phyloP scores from a whole-genome alignment of 1,140 invertebrate species.

The Lycorma delicatula region DNA sequence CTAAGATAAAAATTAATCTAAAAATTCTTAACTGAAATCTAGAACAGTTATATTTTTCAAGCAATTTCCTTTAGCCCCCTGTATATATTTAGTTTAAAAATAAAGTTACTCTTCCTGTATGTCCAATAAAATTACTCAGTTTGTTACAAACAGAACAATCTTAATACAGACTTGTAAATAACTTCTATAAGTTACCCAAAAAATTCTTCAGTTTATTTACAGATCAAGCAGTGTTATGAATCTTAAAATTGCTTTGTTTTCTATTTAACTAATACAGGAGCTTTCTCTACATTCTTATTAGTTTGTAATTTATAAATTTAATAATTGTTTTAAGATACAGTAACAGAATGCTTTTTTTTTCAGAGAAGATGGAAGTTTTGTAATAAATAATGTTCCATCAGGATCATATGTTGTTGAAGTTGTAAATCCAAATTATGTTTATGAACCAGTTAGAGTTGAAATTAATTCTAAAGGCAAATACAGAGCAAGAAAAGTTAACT shows the following conservation, averaged over 20 bases:
- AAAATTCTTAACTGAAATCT: too few relatives aligned
- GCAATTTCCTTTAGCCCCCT: too few relatives aligned
- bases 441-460: constrained; percentile 87
- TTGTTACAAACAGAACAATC: background rate
- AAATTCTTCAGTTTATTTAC: background rate
- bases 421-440: constrained; percentile 80
- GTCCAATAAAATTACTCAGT: background rate
- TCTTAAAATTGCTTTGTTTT: background rate
- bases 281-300: background rate
- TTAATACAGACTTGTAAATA: too few relatives aligned
- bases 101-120: too few relatives aligned
- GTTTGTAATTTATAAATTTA: background rate
- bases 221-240: background rate
- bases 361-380: constrained; percentile 88
- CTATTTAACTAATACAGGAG: background rate
- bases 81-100: too few relatives aligned
- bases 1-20: too few relatives aligned
- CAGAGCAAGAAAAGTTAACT: constrained; percentile 87
- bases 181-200: background rate
- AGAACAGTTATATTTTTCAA: too few relatives aligned
- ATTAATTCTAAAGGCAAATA: constrained; percentile 95
- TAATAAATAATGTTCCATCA: constrained; percentile 78
- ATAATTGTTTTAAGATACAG: background rate
- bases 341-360: constrained; percentile 28
- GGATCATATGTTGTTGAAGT: constrained; percentile 95